A percentile compares a stretch with the other conserved stretches of the same genome.
Conservation (phyloP, 2,113 vertebrate genomes). For the Maylandia zebra region DNA sequence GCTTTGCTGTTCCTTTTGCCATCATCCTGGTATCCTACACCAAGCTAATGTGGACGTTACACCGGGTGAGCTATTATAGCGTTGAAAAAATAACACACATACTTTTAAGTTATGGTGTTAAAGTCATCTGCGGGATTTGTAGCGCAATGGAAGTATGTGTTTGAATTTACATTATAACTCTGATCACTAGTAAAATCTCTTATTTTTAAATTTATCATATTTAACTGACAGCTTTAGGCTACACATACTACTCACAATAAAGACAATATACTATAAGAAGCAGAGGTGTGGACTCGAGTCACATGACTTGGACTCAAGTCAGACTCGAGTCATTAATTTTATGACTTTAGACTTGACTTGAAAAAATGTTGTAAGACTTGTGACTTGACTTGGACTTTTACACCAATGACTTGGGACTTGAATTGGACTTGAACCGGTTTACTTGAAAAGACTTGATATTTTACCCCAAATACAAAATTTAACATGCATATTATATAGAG, state of each 20-base stretch:
- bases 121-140: not conserved
- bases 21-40: slow-evolving; percentile 60
- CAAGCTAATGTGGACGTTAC: slow-evolving; percentile 65
- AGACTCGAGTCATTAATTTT: too few species aligned
- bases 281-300: too few species aligned
- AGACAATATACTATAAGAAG: not conserved
- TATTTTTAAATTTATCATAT: not conserved
- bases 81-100: not conserved
- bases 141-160: not conserved
- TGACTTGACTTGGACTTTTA: too few species aligned
- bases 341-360: too few species aligned
- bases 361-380: too few species aligned
- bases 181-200: not conserved
- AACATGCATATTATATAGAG: too few species aligned
- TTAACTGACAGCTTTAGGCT: not conserved
- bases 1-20: slow-evolving; percentile 67
- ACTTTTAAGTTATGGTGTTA: not conserved
- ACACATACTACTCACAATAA: not conserved
- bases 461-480: too few species aligned
- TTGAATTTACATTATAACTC: not conserved
- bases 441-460: too few species aligned
- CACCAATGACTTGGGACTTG: too few species aligned
- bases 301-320: too few species aligned
- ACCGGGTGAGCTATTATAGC: slow-evolving; percentile 44
- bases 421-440: too few species aligned